Conservation (phyloP, 1,140 invertebrate species). For the Probaryconus sp. region DNA sequence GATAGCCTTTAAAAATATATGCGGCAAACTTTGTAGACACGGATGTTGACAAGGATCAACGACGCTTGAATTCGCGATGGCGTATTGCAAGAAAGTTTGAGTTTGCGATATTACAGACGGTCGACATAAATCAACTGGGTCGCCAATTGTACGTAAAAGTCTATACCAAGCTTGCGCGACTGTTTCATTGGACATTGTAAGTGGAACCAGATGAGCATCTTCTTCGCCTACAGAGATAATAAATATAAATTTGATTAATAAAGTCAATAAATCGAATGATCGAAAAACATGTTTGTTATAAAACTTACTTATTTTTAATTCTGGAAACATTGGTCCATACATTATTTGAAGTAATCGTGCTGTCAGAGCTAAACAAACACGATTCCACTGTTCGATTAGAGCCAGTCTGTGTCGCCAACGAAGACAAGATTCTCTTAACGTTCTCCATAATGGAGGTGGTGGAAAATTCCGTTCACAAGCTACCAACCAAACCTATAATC, state of each 20-base stretch:
- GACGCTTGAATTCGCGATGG: slow-evolving; percentile 84
- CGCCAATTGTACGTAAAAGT: slow-evolving; percentile 94
- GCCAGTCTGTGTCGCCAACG: slow-evolving; percentile 95
- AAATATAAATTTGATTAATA: neutral
- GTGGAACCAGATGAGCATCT: slow-evolving; percentile 87
- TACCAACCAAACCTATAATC: slow-evolving; percentile 87
- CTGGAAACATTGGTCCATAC: slow-evolving; percentile 92
- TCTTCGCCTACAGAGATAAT: slow-evolving; percentile 84
- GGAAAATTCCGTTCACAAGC: slow-evolving; percentile 94
- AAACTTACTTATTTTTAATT: slow-evolving; percentile 88
- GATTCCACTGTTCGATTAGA: slow-evolving; percentile 96
- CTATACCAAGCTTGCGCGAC: slow-evolving; percentile 97
- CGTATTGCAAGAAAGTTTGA: slow-evolving; percentile 88
- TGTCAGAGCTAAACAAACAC: slow-evolving; percentile 93
- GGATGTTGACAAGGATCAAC: slow-evolving; percentile 95
- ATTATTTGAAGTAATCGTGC: slow-evolving; percentile 90
- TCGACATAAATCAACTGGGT: slow-evolving; percentile 94
- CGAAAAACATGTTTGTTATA: too few relatives aligned
- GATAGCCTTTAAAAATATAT: slow-evolving; percentile 96
- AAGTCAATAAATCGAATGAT: too few relatives aligned
- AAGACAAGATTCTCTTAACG: slow-evolving; percentile 93
- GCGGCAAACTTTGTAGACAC: slow-evolving; percentile 90
- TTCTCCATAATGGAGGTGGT: slow-evolving; percentile 96
- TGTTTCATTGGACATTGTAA: slow-evolving; percentile 91
- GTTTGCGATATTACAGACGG: slow-evolving; percentile 92